These are phyloP conservation scores for Acanthoscelides obtectus DNA, from an alignment of 2,888 invertebrate genomes.

Conservation along the genomic window DNA sequence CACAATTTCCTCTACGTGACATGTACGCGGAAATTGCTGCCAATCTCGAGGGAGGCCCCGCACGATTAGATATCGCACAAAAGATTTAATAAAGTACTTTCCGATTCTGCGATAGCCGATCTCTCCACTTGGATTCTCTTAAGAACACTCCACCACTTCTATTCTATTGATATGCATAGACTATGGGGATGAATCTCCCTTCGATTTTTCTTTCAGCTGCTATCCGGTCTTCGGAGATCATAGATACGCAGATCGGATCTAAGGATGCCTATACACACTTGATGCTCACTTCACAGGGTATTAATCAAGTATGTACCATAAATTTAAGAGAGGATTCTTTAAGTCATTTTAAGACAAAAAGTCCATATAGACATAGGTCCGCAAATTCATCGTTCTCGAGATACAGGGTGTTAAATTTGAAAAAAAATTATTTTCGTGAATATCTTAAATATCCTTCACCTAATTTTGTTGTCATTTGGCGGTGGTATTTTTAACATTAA, in stretches of 20 bases:
- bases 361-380: too few species aligned
- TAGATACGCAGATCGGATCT: constrained; percentile 28
- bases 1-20: constrained; percentile 47
- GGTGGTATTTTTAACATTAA: too few species aligned
- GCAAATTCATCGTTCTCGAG: too few species aligned
- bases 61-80: constrained; percentile 47
- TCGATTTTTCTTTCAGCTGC: constrained; percentile 20
- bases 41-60: constrained; percentile 44
- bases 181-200: constrained; percentile 24
- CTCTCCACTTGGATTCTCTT: constrained; percentile 31
- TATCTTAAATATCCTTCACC: too few species aligned
- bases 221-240: constrained; percentile 21
- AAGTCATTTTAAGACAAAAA: too few species aligned
- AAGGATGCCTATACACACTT: constrained; percentile 29
- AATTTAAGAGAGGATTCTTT: too few species aligned
- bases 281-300: neutral
- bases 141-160: constrained; percentile 21
- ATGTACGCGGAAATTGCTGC: constrained; percentile 50
- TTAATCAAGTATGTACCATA: too few species aligned
- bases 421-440: too few species aligned
- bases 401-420: too few species aligned
- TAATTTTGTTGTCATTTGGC: too few species aligned
- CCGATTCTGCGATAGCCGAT: constrained; percentile 44
- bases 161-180: constrained; percentile 44
- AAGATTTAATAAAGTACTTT: constrained; percentile 48